Base-by-base conservation (phyloP, 2,797 vertebrate species). In the Phalanger gymnotis region DNA sequence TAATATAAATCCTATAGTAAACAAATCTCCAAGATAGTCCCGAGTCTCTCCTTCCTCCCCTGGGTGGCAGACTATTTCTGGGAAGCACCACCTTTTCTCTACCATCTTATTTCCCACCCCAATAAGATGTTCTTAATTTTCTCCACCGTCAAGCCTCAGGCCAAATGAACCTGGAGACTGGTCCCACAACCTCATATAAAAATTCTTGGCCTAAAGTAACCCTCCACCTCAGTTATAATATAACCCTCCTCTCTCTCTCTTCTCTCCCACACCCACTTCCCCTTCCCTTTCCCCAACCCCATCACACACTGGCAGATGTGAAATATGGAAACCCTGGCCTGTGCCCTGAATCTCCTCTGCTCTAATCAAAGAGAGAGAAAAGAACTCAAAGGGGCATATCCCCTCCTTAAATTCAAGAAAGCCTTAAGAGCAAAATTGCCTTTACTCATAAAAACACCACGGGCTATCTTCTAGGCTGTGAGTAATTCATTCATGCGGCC, bases 61-160 rank as follows among this genome's bases (percentile, higher is more conserved):
- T 87, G 73, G 22, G 73, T 12, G 10, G 25, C 22, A 51, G 73
- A 89, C 0, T 0, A 28, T 92, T 92, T 94, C 22, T 91, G 73
- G 93, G 27, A 93, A 94, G 96, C 91, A 25, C 34, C 56, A 52
- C 30, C 53, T 94, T 94, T n/a, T 81, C 53, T 10, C 94, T 27
- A 34, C 22, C 58, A 7, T 27, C 30, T 40, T 40, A 28, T 53
- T 54, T 31, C 5, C 3, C 19, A 54, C 54, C 55, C 30, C 27
- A 1, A 34, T 54, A 22, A 27, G 6, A 40, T 53, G 16, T 81
- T 51, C 13, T 14, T 53, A 40, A 55, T 25, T 66, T 66, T 54
- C 91, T 34, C 31, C 11, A 25, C 53, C 92, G 53, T 12, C 31
- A 61, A 90, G 58, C 27, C 30, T 22, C 93, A 19, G 90, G 55